These are phyloP conservation scores for Lophius americanus DNA, from an alignment of 2,797 vertebrate species.

Conservation along the genomic window DNA sequence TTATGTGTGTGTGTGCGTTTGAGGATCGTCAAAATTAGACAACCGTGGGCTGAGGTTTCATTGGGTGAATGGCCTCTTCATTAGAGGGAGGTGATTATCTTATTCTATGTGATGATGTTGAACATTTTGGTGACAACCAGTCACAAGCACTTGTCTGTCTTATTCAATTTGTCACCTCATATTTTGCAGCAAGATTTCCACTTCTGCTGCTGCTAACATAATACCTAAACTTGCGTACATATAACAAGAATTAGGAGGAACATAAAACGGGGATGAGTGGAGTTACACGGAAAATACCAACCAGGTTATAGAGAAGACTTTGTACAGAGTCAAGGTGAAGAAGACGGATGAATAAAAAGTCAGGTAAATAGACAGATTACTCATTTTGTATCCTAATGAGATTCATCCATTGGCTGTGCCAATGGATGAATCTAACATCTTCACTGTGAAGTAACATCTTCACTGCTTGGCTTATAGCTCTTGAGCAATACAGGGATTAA, in stretches of 20 bases:
- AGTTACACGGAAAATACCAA: slow-evolving; percentile 41
- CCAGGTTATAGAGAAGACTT: slow-evolving; percentile 35
- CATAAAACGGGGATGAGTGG: slow-evolving; percentile 12
- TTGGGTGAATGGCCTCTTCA: slow-evolving; percentile 54
- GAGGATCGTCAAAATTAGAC: slow-evolving; percentile 60
- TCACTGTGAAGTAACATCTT: slow-evolving; percentile 50
- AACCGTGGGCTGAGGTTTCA: slow-evolving; percentile 41
- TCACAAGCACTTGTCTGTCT: background rate
- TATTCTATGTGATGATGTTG: slow-evolving; percentile 25
- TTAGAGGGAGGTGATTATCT: slow-evolving; percentile 65
- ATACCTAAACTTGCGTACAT: background rate
- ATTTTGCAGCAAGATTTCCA: background rate
- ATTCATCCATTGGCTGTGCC: slow-evolving; percentile 46
- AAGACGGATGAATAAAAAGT: background rate
- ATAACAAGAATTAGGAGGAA: background rate
- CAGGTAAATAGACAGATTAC: slow-evolving; percentile 38
- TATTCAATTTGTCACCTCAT: background rate
- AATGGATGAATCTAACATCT: too few relatives aligned
- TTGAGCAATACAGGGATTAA: slow-evolving; percentile 67
- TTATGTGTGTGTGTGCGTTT: slow-evolving; percentile 15
- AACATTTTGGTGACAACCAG: slow-evolving; percentile 32
- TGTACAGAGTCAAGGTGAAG: slow-evolving; percentile 8
- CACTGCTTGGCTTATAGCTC: slow-evolving; percentile 65
- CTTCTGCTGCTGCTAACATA: slow-evolving; percentile 5
- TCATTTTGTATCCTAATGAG: slow-evolving; percentile 42